Evolutionary conservation across 2,888 invertebrate species (phyloP), one percentile per base, ranked within the genome.

Genomic region (Conus canariensis): DNA sequence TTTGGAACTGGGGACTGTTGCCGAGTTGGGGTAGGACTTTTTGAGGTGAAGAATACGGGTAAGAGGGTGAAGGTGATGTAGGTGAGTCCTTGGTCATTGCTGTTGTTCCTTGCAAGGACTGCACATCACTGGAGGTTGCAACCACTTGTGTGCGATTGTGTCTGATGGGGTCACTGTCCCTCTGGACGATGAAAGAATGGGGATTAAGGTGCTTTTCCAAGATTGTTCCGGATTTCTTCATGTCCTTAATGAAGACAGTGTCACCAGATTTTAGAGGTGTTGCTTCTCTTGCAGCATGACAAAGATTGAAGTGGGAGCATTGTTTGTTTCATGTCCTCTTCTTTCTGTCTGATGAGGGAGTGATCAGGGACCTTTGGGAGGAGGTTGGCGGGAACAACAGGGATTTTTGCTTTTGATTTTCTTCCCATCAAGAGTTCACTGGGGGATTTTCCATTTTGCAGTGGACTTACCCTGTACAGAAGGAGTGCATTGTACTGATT

Each of bases 391-490:
- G 60, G 83, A 19, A 70, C 30, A n/a, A 22, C 16, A 64, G 87
- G 87, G 16, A 88, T 7, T 14, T 85, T 82, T n/a, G 77, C 64
- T 86, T 58, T 88, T 19, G 74, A n/a, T 67, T 87, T 88, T 87
- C 87, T 89, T 8, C 90, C 87, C 77, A 87, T 86, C 7, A 85
- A 56, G 56, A 90, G 82, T 90, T 90, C 90, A 85, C 77, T 60
- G 10, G 87, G 87, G 30, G 77, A 86, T 25, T 56, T 19, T 14
- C 80, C 64, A n/a, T 85, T 86, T 10, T 77, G 77, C 14, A 87
- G 86, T 4, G 90, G 87, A 14, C 59, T 80, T 90, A 82, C 56
- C n/a, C 86, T 59, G 87, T 90, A 87, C 56, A 82, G 59, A 30
- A 88, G 83, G 10, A 90, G 70, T 4, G 88, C 90, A 25, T n/a